Percentiles rank a stretch among this genome's conserved stretches.
phyloP scores from a whole-genome alignment of 2,797 vertebrate genomes.

The Pangasius macronema region DNA sequence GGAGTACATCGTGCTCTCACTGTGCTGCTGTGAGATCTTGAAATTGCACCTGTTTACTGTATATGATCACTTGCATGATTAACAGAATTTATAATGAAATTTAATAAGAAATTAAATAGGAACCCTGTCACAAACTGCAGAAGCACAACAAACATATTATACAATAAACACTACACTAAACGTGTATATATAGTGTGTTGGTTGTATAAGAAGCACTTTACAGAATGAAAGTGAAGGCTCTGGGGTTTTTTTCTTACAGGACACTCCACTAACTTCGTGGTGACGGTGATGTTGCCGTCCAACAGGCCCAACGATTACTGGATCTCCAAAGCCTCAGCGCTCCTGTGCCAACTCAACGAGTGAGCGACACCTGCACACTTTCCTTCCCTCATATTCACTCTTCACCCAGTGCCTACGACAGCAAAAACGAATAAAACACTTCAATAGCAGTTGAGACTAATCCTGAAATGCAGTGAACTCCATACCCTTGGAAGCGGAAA shows the following conservation, averaged over 20 bases:
- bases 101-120: neutral
- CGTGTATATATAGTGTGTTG: neutral
- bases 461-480: neutral
- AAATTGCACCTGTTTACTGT: too few relatives aligned
- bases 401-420: neutral
- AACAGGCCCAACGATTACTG: constrained; percentile 75
- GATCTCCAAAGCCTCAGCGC: constrained; percentile 79
- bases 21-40: too few relatives aligned
- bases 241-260: constrained; percentile 63
- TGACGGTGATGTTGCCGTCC: constrained; percentile 78
- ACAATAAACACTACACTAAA: neutral
- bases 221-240: constrained; percentile 2
- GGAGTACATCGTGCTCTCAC: too few relatives aligned
- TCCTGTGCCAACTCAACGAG: constrained; percentile 79
- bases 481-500: neutral
- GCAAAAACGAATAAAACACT: constrained; percentile 11
- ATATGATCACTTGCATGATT: too few relatives aligned
- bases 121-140: neutral
- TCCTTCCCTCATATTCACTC: neutral
- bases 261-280: constrained; percentile 82
- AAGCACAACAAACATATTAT: neutral
- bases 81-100: too few relatives aligned
- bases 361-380: constrained; percentile 51
- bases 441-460: neutral
- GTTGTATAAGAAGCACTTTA: neutral